Base-by-base conservation (phyloP, 2,113 vertebrate species). In the Rhynchopsitta pachyrhyncha region DNA sequence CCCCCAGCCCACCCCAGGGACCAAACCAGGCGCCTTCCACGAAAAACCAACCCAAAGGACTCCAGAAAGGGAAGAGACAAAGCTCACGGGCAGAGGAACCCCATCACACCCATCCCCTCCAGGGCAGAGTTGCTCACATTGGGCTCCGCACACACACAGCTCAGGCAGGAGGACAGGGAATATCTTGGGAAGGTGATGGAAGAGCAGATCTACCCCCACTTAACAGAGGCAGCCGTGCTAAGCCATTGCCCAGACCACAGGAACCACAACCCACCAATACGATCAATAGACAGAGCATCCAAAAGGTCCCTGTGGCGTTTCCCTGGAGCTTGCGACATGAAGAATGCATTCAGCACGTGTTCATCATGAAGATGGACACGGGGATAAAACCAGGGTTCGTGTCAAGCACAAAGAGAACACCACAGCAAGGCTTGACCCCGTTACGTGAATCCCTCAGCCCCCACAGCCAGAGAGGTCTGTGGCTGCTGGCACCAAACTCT, bases 71-170 rank as follows among this genome's bases (percentile, higher is more conserved):
- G 57, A 59, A 59, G 52, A 53, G 52, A 53, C 10, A 7, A 29
- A 53, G 52, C 7, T 31, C 52, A 53, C 4, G 7, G 52, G 52
- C 52, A 53, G 55, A 59, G 9, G 57, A 59, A n/a, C 22, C 33
- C 33, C 57, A 59, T n/a, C 33, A 59, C 57, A 15, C 22, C 57
- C 57, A 1, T 59, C 33, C 33, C 39, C 35, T 39, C 24, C 3
- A 0, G 6, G 17, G 39, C 4, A 47, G 5, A 3, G 44, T 33
- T n/a, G 50, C 52, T 39, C 17, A 17, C 19, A 4, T 1, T 0
- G 4, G 52, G 53, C 49, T 46, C 74, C 10, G 44, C 37, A 23
- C 41, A 22, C 13, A 31, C 19, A 2, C 6, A 7, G 68, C 37
- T 17, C 29, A 13, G 57, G 57, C 33, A n/a, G 55, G 20, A 59